Evolutionary conservation across 2,797 vertebrate genomes (phyloP).

Genomic region (Gastrophryne carolinensis): DNA sequence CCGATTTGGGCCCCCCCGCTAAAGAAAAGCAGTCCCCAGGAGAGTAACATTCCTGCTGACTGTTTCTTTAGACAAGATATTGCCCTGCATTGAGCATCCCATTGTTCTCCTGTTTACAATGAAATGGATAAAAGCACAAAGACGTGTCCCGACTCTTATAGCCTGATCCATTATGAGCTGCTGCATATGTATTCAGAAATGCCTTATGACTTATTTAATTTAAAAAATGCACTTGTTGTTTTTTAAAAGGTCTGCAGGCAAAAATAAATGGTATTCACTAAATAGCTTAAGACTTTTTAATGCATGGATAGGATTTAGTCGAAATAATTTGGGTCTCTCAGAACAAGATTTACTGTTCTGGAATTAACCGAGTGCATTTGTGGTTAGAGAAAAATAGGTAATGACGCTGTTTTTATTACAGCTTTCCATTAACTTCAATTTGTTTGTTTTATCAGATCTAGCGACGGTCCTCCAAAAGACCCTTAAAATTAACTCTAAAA

Average conservation of each 20-base stretch:
- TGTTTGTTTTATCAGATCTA: neutral
- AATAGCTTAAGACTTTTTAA: slow-evolving; percentile 14
- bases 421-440: neutral
- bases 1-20: too few relatives aligned
- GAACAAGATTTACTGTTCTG: slow-evolving; percentile 2
- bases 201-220: slow-evolving; percentile 27
- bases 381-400: slow-evolving; percentile 1
- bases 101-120: too few relatives aligned
- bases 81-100: too few relatives aligned
- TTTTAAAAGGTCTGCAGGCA: neutral
- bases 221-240: slow-evolving; percentile 25
- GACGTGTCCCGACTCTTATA: slow-evolving; percentile 16
- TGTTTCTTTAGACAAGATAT: too few relatives aligned
- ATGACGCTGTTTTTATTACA: slow-evolving; percentile 1
- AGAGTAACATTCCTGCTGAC: too few relatives aligned
- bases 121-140: too few relatives aligned
- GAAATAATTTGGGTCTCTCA: neutral
- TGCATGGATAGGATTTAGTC: neutral
- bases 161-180: slow-evolving; percentile 20
- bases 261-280: slow-evolving; percentile 11
- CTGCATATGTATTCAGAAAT: slow-evolving; percentile 32
- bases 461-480: neutral
- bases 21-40: too few relatives aligned
- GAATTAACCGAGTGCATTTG: slow-evolving; percentile 20
- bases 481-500: neutral